These are phyloP conservation scores for Malurus cyaneus DNA, from an alignment of 2,113 vertebrate genomes.

Conservation along the genomic window DNA sequence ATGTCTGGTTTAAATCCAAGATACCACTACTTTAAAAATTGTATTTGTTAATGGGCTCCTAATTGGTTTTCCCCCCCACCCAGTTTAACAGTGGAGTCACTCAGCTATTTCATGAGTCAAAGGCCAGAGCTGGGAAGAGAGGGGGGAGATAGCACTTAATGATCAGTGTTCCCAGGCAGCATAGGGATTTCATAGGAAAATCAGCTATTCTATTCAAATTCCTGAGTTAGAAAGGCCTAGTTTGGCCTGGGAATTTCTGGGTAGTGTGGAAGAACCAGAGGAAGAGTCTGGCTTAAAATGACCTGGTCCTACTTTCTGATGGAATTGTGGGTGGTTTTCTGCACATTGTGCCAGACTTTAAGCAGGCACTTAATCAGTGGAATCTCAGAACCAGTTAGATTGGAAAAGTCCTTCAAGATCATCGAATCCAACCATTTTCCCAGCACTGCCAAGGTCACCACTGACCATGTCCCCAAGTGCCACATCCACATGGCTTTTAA, in stretches of 20 bases:
- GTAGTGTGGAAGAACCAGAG: background rate
- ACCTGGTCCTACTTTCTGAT: background rate
- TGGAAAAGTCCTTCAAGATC: background rate
- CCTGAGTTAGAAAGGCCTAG: too few relatives aligned
- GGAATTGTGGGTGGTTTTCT: background rate
- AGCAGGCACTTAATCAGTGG: background rate
- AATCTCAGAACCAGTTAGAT: background rate
- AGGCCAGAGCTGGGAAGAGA: background rate
- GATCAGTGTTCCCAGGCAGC: background rate
- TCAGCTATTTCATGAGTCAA: background rate
- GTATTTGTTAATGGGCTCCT: background rate
- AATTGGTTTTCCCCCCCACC: accelerated
- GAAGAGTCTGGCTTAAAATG: background rate
- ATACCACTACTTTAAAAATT: background rate
- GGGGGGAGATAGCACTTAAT: background rate
- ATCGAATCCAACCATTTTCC: background rate
- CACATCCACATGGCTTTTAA: background rate
- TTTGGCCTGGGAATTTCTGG: background rate
- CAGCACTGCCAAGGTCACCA: background rate
- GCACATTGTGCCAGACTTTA: background rate
- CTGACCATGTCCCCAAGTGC: background rate
- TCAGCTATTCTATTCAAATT: accelerated
- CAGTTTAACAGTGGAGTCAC: background rate
- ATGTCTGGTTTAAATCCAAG: background rate
- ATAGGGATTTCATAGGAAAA: background rate